Evolutionary conservation across 2,888 invertebrate genomes (phyloP).

Genomic region (Lithosia quadra): DNA sequence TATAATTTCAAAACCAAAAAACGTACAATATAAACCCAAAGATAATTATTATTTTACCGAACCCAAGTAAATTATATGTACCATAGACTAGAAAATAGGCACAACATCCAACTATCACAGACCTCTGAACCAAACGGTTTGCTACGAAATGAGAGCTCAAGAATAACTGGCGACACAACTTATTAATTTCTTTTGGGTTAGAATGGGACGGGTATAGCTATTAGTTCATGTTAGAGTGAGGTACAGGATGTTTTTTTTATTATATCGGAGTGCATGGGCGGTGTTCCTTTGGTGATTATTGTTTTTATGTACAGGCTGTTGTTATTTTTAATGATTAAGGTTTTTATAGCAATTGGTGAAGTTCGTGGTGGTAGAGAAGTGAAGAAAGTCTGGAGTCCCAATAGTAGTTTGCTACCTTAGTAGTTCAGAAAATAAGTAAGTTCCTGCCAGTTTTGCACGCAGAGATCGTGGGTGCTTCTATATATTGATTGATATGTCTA

Average conservation of each 20-base stretch:
- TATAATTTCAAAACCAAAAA: constrained; percentile 64
- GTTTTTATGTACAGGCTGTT: constrained; percentile 64
- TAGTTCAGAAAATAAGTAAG: neutral
- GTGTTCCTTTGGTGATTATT: constrained; percentile 73
- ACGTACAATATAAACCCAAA: constrained; percentile 64
- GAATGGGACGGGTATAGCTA: constrained; percentile 60
- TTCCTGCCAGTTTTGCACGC: neutral
- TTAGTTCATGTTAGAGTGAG: constrained; percentile 66
- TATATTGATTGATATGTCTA: no score
- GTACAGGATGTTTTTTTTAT: constrained; percentile 59
- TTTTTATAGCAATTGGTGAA: neutral
- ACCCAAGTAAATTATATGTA: constrained; percentile 75
- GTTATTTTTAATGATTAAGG: constrained; percentile 16
- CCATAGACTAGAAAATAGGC: constrained; percentile 48
- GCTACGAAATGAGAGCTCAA: constrained; percentile 43
- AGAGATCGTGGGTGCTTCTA: no score
- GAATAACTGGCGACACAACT: constrained; percentile 59
- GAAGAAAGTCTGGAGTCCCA: neutral
- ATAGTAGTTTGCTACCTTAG: neutral
- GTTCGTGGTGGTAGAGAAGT: neutral
- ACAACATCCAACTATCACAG: constrained; percentile 11
- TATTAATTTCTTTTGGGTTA: constrained; percentile 71
- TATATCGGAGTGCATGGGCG: constrained; percentile 67
- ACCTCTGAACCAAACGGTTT: neutral
- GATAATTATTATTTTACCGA: constrained; percentile 82